Conservation (phyloP, 2,797 vertebrate genomes). For the Psittacula echo region DNA sequence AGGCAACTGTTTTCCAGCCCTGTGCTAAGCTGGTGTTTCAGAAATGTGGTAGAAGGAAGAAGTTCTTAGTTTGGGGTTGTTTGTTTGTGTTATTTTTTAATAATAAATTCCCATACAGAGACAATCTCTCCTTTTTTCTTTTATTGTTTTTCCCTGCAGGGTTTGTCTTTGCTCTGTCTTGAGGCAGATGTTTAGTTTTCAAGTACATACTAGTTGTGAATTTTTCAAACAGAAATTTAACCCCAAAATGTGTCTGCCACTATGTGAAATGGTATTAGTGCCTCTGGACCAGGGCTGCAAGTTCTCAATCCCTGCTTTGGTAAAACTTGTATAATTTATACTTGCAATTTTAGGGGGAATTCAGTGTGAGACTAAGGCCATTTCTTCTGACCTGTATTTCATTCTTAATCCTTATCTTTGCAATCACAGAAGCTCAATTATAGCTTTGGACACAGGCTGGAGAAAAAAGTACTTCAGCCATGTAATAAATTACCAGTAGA, state of each 20-base stretch:
- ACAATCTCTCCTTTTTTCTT: background rate
- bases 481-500: background rate
- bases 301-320: background rate
- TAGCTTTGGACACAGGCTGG: background rate
- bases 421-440: background rate
- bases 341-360: background rate
- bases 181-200: background rate
- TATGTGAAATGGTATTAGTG: background rate
- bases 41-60: background rate
- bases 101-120: background rate
- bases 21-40: background rate
- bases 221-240: background rate
- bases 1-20: background rate
- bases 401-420: background rate
- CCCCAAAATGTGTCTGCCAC: background rate
- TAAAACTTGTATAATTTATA: background rate
- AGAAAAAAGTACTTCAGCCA: background rate
- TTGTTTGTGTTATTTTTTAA: background rate
- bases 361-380: background rate
- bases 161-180: background rate
- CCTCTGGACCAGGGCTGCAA: background rate
- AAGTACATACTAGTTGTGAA: background rate
- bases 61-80: background rate
- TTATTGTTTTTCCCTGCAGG: too few relatives aligned
- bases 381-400: background rate